Conservation (phyloP, 2,113 vertebrate species). For the Rhabdornis inornatus region DNA sequence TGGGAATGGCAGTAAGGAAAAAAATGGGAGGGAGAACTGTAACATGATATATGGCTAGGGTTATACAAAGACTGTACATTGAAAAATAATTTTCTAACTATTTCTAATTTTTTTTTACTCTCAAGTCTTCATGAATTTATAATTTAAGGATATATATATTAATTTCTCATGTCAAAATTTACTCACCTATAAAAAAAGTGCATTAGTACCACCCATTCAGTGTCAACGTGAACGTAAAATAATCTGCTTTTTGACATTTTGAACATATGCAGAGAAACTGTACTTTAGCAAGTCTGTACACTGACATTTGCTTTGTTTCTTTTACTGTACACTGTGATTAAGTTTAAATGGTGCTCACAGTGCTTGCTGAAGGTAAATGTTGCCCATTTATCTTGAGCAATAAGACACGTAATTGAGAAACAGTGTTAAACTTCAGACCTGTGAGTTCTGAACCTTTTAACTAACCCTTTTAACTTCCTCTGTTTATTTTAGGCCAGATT, state of each 20-base stretch:
- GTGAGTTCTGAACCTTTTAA: constrained; percentile 19
- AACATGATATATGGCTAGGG: neutral
- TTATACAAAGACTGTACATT: neutral
- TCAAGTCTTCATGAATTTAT: neutral
- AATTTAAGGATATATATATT: neutral
- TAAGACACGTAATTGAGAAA: neutral
- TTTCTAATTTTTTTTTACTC: neutral
- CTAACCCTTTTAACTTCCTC: constrained; percentile 35
- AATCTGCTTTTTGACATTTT: neutral
- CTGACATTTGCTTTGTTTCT: neutral
- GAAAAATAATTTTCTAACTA: neutral
- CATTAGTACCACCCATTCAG: neutral
- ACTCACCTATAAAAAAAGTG: neutral
- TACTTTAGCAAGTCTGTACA: neutral
- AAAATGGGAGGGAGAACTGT: neutral
- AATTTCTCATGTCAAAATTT: neutral
- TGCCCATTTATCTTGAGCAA: neutral
- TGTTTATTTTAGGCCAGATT: constrained; percentile 88
- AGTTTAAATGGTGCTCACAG: neutral
- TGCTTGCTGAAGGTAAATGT: neutral
- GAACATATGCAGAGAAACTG: neutral
- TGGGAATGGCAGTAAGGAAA: neutral
- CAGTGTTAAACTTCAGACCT: neutral
- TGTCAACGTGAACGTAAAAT: neutral
- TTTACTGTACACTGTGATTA: neutral